These are phyloP conservation scores for Syngnathus typhle DNA, from an alignment of 2,113 vertebrate species.

Conservation along the genomic window DNA sequence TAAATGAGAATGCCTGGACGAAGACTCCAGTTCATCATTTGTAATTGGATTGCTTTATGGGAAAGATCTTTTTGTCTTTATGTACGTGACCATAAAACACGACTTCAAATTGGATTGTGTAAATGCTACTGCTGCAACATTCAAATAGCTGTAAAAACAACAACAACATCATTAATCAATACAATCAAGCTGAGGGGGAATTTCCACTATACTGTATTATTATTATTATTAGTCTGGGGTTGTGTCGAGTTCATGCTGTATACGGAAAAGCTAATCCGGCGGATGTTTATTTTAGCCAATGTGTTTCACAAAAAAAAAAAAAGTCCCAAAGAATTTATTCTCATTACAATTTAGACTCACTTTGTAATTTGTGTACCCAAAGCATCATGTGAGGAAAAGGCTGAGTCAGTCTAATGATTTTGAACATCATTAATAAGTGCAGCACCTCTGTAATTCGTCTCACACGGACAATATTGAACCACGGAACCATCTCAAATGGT, in stretches of 20 bases:
- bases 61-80: background rate
- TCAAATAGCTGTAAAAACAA: background rate
- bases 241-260: background rate
- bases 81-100: background rate
- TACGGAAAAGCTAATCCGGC: background rate
- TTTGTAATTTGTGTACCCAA: background rate
- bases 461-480: background rate
- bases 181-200: background rate
- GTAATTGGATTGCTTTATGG: background rate
- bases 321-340: background rate
- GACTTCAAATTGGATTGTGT: background rate
- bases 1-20: background rate
- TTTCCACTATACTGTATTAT: background rate
- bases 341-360: background rate
- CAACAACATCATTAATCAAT: background rate
- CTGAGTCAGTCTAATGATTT: background rate
- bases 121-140: background rate
- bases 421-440: background rate
- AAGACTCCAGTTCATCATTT: background rate
- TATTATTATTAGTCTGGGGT: background rate
- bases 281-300: background rate
- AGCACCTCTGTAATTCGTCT: background rate
- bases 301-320: background rate
- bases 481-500: background rate
- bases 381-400: background rate